Conservation (phyloP, 92 coral and sea anemone genomes). For the Micromussa lordhowensis region DNA sequence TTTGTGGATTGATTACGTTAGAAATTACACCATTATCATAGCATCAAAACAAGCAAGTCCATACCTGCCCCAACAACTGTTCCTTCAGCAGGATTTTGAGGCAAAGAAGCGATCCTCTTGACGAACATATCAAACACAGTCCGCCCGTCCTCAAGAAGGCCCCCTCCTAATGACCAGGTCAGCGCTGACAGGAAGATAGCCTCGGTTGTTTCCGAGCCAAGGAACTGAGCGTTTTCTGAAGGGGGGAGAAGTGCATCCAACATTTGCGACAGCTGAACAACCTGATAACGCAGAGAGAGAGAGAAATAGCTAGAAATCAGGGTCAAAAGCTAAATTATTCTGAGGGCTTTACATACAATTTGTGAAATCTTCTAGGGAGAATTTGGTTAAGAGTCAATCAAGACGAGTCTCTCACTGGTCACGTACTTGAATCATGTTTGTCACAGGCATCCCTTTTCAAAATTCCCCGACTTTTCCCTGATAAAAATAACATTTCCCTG, state of each 20-base stretch:
- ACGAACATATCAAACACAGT: conserved; percentile 86
- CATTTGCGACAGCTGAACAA: conserved; percentile 93
- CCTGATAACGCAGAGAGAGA: conserved; percentile 49
- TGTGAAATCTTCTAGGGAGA: neutral
- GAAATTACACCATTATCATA: too few relatives aligned
- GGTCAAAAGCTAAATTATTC: neutral
- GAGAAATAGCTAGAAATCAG: neutral
- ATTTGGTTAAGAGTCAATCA: neutral
- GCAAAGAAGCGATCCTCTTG: conserved; percentile 85
- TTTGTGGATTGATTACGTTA: too few relatives aligned
- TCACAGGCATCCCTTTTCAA: too few relatives aligned
- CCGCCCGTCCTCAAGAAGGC: conserved; percentile 92
- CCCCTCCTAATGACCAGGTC: conserved; percentile 97
- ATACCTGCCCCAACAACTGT: conserved; percentile 93
- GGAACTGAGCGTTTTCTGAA: conserved; percentile 78
- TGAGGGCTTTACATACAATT: neutral
- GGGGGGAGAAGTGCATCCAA: conserved; percentile 94
- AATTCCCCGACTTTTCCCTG: too few relatives aligned
- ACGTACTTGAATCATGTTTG: neutral
- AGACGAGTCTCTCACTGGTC: neutral
- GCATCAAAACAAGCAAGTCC: neutral
- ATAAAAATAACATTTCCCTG: too few relatives aligned
- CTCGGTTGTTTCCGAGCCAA: conserved; percentile 90
- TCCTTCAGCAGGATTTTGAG: conserved; percentile 97
- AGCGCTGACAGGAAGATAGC: conserved; percentile 87